Evolutionary conservation across 2,113 vertebrate species (phyloP), one percentile per base, ranked within the genome.

Genomic region (Promerops cafer): DNA sequence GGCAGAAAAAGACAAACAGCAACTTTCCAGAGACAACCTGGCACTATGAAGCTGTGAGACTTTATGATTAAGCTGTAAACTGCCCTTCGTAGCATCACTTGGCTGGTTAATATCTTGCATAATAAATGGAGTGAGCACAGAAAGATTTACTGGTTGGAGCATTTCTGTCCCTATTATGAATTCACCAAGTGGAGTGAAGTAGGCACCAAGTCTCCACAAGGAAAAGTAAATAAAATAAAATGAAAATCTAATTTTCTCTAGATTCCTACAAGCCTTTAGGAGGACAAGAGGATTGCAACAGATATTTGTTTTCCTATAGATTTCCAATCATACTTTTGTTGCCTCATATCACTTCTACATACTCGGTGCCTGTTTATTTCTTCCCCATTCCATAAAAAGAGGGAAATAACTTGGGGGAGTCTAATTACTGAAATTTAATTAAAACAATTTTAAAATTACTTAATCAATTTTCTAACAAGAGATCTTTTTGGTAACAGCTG

Each of bases 381-480:
- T 54, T 50, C 21, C 13, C 17, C 26, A 19, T 65, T 87, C 37
- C 40, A 42, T 68, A 64, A 69, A 39, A 91, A 93, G n/a, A 18
- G 75, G 71, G 60, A 93, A 75, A 83, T 74, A 81, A 96, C 75
- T 3, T 95, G 44, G 21, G 64, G 44, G 47, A 95, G 78, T 91
- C 33, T 80, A 95, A 90, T 88, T 87, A 72, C 76, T 71, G 70
- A 60, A 83, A 66, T 69, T 86, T 96, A 95, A 98, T 98, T 97
- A 96, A 96, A 97, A 93, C 80, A 59, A 89, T 95, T 97, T 95
- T 45, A 30, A 77, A 97, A 97, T 94, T 9, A 92, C 93, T 93
- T 96, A 74, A 95, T 93, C 87, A 96, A 94, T 97, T 97, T 97
- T 92, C 91, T 77, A 83, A 93, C 77, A 87, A 95, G 93, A 77